Base-by-base conservation (phyloP, 2,888 invertebrate genomes). In the Quadroppia sp. region DNA sequence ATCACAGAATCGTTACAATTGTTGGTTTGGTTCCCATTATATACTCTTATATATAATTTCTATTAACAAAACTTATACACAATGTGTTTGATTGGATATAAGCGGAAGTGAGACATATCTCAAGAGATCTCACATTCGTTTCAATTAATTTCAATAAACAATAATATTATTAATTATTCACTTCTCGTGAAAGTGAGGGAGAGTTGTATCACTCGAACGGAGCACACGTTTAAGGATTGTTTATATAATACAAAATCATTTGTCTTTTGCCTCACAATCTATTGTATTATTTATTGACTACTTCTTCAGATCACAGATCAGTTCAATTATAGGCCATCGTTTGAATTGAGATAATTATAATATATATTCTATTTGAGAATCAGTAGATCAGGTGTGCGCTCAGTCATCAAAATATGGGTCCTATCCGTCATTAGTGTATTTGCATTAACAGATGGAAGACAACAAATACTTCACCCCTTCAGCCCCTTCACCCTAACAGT, bases 1-100 rank as follows among this genome's bases (percentile, higher is more conserved):
- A 69, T 69, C 69, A 69, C 69, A 69, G 69, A 42, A 69, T 69
- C 15, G 69, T 69, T 69, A 45, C 69, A 69, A 69, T 69, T 28
- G 23, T 36, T 45, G 28, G 36, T 56, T 53, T 64, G 32, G 61
- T 32, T 53, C 53, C 13, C 23, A 25, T 23, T 59, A 59, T 59
- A 20, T 28, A 25, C 17, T 28, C 17, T 25, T 15, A 30, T 30
- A 15, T 25, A 59, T 20, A 69, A 53, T 53, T 45, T 45, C 45
- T 45, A 9, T 59, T 25, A 25, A 56, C 56, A 28, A 59, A 59
- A 69, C 23, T 69, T 69, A 69, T 69, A 25, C 69, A 69, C 69
- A 69, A 45, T 69, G 20, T 36, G 6, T 36, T 69, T 45, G 69
- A 64, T 3, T 67, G 32, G 36, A 1, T 28, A 30, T 59, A 17